These are phyloP conservation scores for Zosterops pallidus DNA, from an alignment of 2,113 vertebrate species.

Conservation along the genomic window DNA sequence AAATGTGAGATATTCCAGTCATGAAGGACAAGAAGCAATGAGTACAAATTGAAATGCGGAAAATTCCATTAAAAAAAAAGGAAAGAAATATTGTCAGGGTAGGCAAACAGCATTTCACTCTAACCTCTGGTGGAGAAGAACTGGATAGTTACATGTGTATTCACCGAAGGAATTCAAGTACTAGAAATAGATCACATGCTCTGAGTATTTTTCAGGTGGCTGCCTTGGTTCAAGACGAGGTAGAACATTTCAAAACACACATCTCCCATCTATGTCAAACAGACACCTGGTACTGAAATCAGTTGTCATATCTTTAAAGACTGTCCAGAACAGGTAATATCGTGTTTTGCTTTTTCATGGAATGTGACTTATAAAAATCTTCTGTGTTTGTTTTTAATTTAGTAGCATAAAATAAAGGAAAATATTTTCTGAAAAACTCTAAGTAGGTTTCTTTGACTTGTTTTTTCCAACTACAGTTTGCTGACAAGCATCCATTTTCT, in stretches of 20 bases:
- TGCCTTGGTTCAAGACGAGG: neutral
- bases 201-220: neutral
- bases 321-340: rapidly evolving
- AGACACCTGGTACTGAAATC: neutral
- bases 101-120: neutral
- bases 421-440: neutral
- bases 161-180: neutral
- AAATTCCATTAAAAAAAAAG: neutral
- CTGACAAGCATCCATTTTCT: neutral
- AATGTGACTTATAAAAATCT: neutral
- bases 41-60: neutral
- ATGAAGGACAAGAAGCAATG: neutral
- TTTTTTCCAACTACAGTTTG: neutral
- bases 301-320: neutral
- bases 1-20: neutral
- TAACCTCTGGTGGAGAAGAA: neutral
- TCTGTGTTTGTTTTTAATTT: neutral
- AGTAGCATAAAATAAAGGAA: neutral
- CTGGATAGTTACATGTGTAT: neutral
- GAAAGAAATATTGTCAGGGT: neutral
- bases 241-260: neutral
- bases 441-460: neutral
- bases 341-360: neutral
- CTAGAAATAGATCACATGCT: neutral
- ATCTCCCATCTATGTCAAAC: neutral